Base-by-base conservation (phyloP, 2,113 vertebrate species). In the Hippocampus guttulatus region DNA sequence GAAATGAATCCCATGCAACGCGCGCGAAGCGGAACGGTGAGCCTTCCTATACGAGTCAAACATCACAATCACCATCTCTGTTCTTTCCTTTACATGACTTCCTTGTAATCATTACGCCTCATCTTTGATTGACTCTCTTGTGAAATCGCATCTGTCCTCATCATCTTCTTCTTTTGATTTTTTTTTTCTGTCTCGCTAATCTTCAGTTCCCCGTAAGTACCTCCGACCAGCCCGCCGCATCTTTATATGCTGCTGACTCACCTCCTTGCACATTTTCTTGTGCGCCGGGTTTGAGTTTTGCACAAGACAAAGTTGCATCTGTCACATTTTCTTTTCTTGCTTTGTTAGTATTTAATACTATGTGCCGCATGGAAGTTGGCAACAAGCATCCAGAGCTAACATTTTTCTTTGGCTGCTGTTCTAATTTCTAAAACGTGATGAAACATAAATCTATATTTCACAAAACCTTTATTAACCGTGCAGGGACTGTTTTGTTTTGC, bases 11-110 rank as follows among this genome's bases (percentile, higher is more conserved):
- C 96, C 0, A 88, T 96, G 84, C 96, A 96, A 80, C 91, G 96
- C 11, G 91, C 93, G 0, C 89, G 95, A n/a, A 98, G 96, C 51
- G 96, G 97, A 90, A 98, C 96, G 10, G 97, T 99, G 92, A 93
- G 97, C 94, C 40, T 5, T n/a, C 45, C 30, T 10, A 40, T 33
- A 15, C 5, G 2, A 15, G 21, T 16, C 8, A 18, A 20, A 20
- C 9, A 10, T 33, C 20, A 8, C 47, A 51, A 51, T n/a, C 27
- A 38, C 8, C n/a, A 23, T 45, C 43, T 8, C 41, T 65, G 16
- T 47, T 8, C 20, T 10, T 20, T 65, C 3, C 64, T 5, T 47
- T 23, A 15, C 11, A 25, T 27, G 33, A 38, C 33, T 23, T 23
- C 2, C n/a, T 47, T 64, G n/a, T 16, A 64, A 14, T 64, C 63